A percentile compares a stretch with the other conserved stretches of the same genome.
Conservation (phyloP, 2,888 invertebrate species). For the Luperina testacea region DNA sequence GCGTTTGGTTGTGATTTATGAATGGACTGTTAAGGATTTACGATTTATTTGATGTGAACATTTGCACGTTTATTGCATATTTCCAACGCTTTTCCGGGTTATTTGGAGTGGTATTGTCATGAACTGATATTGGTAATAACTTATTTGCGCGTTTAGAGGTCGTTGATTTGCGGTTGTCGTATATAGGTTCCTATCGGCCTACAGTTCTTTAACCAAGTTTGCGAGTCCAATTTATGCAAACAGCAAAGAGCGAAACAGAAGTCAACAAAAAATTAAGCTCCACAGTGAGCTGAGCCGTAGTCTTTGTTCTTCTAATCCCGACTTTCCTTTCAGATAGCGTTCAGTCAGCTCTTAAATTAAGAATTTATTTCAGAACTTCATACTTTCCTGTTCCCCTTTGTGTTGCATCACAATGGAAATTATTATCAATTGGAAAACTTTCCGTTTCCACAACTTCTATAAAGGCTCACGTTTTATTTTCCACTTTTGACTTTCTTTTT, state of each 20-base stretch:
- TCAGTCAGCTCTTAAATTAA: conserved; percentile 88
- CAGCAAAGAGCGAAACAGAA: conserved; percentile 80
- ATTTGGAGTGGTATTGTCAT: conserved; percentile 15
- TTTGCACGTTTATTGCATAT: conserved; percentile 45
- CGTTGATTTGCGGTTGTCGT: conserved; percentile 19
- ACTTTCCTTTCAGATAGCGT: conserved; percentile 87
- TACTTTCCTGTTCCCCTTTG: conserved; percentile 87
- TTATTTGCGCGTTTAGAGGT: conserved; percentile 18
- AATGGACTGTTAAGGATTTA: conserved; percentile 49
- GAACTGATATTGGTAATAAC: conserved; percentile 21
- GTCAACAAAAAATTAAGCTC: conserved; percentile 82
- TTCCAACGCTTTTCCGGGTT: conserved; percentile 22
- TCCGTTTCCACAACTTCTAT: conserved; percentile 82
- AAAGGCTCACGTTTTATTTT: conserved; percentile 85
- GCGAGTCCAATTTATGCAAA: conserved; percentile 75
- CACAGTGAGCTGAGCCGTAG: conserved; percentile 76
- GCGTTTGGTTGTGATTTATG: conserved; percentile 54
- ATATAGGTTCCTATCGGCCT: conserved; percentile 47
- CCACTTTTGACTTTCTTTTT: conserved; percentile 81
- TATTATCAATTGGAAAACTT: conserved; percentile 89
- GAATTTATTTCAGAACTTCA: conserved; percentile 89
- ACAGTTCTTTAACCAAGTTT: conserved; percentile 73
- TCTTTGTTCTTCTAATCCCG: conserved; percentile 87
- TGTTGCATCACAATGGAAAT: conserved; percentile 88
- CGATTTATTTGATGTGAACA: conserved; percentile 49